Base-by-base conservation (phyloP, 64 coral and sea anemone species). In the Porites australiensis region DNA sequence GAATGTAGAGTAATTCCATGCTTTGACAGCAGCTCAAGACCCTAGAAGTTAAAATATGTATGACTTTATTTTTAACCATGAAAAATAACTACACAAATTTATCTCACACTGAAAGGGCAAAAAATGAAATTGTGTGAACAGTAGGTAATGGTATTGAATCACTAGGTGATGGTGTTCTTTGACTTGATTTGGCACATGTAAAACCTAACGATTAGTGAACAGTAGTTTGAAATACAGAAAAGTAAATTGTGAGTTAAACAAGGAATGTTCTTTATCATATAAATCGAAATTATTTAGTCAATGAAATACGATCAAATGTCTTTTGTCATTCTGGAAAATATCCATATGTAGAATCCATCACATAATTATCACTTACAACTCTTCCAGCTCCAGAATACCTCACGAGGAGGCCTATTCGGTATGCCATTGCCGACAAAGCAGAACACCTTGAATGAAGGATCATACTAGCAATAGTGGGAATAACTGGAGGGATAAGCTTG, bases 361-460 rank as follows among this genome's bases (percentile, higher is more conserved):
- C 68, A 70, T 37, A 37, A 37, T 37, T 70, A 70, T 70, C 66
- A 85, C 82, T 85, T 85, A 85, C 82, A 46, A 66, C 82, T 85
- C 82, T 61, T 86, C 80, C 79, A 22, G 90, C 82, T 71, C 90
- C 90, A 50, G 80, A 84, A 46, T 57, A 92, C 54, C 70, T 84
- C 13, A 63, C 5, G 23, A 92, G 67, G 13, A 92, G 79, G 1
- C 90, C 90, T 80, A 82, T 92, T 57, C 82, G 53, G 69, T 92
- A 86, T 21, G 90, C 90, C 13, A 92, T 2, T n/a, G 90, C 90
- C 52, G 80, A 92, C 44, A 92, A 51, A 44, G 21, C 8, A 19
- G 82, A 37, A 15, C 49, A 66, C 66, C 90, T 84, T 44, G 70
- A 86, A 58, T 58, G 53, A 60, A 92, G 55, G 15, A 92, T 73